Conservation (phyloP, 2,797 vertebrate genomes). For the Silurus lanzhouensis region DNA sequence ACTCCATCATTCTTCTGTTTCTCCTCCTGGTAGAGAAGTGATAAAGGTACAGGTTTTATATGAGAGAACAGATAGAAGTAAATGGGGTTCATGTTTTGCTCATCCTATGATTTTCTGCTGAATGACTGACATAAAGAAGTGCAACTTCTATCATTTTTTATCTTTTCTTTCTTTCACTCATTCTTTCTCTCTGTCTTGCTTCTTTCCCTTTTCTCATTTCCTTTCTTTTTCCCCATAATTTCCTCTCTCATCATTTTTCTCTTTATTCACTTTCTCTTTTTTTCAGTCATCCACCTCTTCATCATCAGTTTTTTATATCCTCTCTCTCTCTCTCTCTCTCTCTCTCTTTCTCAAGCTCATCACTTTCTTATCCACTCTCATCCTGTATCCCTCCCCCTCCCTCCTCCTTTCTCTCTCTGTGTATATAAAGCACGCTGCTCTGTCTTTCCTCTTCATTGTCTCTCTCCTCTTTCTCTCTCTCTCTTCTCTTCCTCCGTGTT, state of each 20-base stretch:
- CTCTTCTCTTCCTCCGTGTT: not conserved
- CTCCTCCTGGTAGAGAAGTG: not conserved
- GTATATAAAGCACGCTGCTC: slow-evolving; percentile 10
- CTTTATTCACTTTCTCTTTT: not conserved
- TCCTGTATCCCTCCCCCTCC: slow-evolving; percentile 47
- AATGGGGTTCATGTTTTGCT: not conserved
- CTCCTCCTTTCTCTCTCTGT: slow-evolving; percentile 18
- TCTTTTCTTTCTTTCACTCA: not conserved
- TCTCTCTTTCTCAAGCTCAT: slow-evolving; percentile 41
- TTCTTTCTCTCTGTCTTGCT: not conserved
- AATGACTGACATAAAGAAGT: not conserved
- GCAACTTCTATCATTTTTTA: no score
- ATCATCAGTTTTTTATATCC: not conserved
- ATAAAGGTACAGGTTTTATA: not conserved
- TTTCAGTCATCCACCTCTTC: slow-evolving; percentile 16
- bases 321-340: not conserved
- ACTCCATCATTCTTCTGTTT: not conserved
- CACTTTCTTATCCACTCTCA: slow-evolving; percentile 65
- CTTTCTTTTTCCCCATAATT: not conserved
- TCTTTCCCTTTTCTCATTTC: not conserved
- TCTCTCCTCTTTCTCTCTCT: slow-evolving; percentile 44
- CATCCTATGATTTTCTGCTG: not conserved
- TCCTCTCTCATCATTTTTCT: not conserved
- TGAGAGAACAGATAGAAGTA: not conserved
- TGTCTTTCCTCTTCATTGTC: slow-evolving; percentile 8